Evolutionary conservation across 2,888 invertebrate species (phyloP).

Genomic region (Pseudococcus viburni): DNA sequence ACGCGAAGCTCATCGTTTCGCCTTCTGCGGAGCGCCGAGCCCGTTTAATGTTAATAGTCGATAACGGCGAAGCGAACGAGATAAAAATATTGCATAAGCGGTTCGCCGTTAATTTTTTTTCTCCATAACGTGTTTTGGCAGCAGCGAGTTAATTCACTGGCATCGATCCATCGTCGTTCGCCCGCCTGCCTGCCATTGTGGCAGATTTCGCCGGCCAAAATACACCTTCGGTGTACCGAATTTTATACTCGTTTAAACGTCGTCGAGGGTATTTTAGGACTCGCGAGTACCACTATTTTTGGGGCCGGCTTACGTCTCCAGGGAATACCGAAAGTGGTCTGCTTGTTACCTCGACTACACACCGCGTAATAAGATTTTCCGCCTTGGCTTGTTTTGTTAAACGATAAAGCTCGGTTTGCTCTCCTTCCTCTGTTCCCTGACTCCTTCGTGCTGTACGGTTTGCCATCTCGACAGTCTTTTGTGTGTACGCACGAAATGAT

Average conservation of each 20-base stretch:
- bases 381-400: slow-evolving; percentile 10
- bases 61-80: not conserved
- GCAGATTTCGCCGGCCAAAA: too few relatives aligned
- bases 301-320: not conserved
- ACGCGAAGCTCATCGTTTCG: not conserved
- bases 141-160: not conserved
- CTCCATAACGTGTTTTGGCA: not conserved
- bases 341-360: not conserved
- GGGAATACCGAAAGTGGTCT: not conserved
- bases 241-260: not conserved
- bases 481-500: slow-evolving; percentile 40
- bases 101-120: slow-evolving; percentile 37
- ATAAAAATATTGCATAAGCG: slow-evolving; percentile 23
- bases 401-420: not conserved
- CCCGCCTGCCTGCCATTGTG: too few relatives aligned
- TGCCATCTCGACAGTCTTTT: slow-evolving; percentile 1
- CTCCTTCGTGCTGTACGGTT: not conserved
- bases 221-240: not conserved
- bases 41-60: not conserved
- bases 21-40: not conserved
- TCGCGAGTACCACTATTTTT: not conserved
- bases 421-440: not conserved
- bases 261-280: not conserved
- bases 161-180: not conserved
- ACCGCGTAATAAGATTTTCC: slow-evolving; percentile 11